These are phyloP conservation scores for Eupeodes latifasciatus DNA, from an alignment of 2,888 invertebrate species.

Conservation along the genomic window DNA sequence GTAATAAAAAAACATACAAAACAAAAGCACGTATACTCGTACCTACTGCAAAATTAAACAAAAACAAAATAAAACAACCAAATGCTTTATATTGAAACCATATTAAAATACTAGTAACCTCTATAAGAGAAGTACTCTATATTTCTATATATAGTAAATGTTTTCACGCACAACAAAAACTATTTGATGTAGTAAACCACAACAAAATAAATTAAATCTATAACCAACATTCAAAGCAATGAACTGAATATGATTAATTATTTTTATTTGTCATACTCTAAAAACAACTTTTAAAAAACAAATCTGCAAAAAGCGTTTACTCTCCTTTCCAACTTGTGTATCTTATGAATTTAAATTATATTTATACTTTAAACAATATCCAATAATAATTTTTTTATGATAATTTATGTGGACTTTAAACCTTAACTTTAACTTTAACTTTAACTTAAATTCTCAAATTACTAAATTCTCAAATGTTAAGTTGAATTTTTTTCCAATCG, in stretches of 20 bases:
- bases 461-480: slow-evolving; percentile 29
- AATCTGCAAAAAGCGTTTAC: slow-evolving; percentile 34
- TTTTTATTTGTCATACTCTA: not conserved
- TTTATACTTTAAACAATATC: slow-evolving; percentile 40
- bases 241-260: slow-evolving; percentile 20
- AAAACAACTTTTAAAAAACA: slow-evolving; percentile 15
- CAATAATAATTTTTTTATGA: slow-evolving; percentile 15
- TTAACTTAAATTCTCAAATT: slow-evolving; percentile 20
- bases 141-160: slow-evolving; percentile 55
- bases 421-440: slow-evolving; percentile 8
- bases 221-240: slow-evolving; percentile 40
- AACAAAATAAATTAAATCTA: slow-evolving; percentile 43
- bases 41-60: slow-evolving; percentile 44
- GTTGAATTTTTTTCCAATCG: slow-evolving; percentile 42
- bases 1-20: not conserved
- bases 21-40: slow-evolving; percentile 25
- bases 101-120: slow-evolving; percentile 18
- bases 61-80: not conserved
- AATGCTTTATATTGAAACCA: slow-evolving; percentile 34
- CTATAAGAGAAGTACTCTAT: slow-evolving; percentile 33
- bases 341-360: slow-evolving; percentile 35
- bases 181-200: slow-evolving; percentile 70
- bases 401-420: slow-evolving; percentile 45
- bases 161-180: slow-evolving; percentile 63
- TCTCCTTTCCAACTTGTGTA: slow-evolving; percentile 69